phyloP scores from a whole-genome alignment of 2,113 vertebrate species.

The Antechinus stuartii region DNA sequence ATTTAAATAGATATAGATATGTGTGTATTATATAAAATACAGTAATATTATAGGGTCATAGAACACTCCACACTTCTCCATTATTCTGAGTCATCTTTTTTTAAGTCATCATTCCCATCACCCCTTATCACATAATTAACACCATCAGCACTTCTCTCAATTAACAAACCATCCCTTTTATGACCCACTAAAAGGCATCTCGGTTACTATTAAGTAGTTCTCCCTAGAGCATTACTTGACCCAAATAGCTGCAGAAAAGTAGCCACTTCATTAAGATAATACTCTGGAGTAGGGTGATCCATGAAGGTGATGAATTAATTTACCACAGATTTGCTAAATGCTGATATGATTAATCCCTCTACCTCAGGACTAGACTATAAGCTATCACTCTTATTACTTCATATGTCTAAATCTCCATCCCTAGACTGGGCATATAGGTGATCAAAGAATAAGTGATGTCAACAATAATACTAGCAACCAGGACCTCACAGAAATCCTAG shows the following conservation, averaged over 20 bases:
- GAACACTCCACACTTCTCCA: neutral
- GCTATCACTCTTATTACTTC: neutral
- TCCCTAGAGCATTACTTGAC: neutral
- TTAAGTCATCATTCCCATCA: neutral
- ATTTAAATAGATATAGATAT: no score
- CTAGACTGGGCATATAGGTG: neutral
- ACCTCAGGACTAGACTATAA: neutral
- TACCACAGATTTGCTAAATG: neutral
- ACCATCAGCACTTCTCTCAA: neutral
- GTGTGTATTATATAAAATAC: neutral
- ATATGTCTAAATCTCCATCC: neutral
- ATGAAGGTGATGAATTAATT: neutral
- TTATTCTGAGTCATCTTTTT: neutral
- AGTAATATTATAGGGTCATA: neutral
- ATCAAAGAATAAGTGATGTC: neutral
- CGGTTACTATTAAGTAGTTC: neutral
- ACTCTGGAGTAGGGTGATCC: neutral
- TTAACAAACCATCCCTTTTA: neutral
- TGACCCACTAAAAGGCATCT: neutral
- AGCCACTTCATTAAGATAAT: neutral
- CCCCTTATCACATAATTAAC: constrained; percentile 2
- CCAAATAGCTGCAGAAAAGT: neutral
- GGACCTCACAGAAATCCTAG: neutral
- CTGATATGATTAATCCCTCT: neutral
- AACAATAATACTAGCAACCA: neutral